Conservation (phyloP, 1,140 invertebrate genomes). For the Bradynema listronoti region DNA sequence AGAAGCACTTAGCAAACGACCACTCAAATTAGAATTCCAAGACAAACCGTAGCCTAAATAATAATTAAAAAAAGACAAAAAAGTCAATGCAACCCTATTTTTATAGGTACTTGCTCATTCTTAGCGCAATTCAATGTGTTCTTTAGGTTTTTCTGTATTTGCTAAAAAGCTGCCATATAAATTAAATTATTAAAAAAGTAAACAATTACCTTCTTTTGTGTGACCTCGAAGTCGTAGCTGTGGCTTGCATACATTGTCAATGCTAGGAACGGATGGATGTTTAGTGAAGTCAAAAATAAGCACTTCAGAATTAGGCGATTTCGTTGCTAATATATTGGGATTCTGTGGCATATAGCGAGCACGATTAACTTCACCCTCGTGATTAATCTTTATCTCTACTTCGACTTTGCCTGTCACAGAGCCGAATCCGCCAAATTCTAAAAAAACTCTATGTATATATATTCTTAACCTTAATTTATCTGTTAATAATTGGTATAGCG, state of each 20-base stretch:
- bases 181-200: slow-evolving; percentile 8
- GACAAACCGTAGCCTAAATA: slow-evolving; percentile 74
- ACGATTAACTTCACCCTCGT: slow-evolving; percentile 98
- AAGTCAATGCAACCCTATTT: no score
- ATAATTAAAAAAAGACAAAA: slow-evolving; percentile 12
- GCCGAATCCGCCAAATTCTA: slow-evolving; percentile 98
- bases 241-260: slow-evolving; percentile 77
- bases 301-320: slow-evolving; percentile 97
- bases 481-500: background rate
- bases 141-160: no score
- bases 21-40: slow-evolving; percentile 98
- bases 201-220: slow-evolving; percentile 77
- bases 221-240: slow-evolving; percentile 77
- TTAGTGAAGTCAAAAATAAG: slow-evolving; percentile 99
- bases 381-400: slow-evolving; percentile 99
- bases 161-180: no score
- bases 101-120: no score
- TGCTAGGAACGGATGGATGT: slow-evolving; percentile 88
- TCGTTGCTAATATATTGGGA: slow-evolving; percentile 96
- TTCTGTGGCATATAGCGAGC: slow-evolving; percentile 99
- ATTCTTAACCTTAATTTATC: background rate
- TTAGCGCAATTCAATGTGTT: no score
- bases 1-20: slow-evolving; percentile 87
- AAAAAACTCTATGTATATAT: slow-evolving; percentile 27
- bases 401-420: slow-evolving; percentile 98